phyloP scores from a whole-genome alignment of 2,113 vertebrate genomes.

The Echinops telfairi region DNA sequence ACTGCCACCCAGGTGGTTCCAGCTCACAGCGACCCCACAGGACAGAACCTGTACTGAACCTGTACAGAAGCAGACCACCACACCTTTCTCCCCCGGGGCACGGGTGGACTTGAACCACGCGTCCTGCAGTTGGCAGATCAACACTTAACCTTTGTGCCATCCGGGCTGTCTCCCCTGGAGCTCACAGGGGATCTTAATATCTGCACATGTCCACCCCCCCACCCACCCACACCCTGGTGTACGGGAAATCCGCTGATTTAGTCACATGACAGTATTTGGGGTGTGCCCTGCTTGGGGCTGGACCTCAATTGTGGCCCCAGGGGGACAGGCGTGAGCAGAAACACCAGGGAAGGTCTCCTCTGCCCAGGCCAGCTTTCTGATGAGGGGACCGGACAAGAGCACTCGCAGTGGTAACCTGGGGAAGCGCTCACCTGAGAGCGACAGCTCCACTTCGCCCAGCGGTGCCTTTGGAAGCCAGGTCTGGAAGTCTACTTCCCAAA shows the following conservation, averaged over 20 bases:
- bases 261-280: background rate
- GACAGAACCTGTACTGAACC: too few relatives aligned
- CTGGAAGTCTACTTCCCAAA: background rate
- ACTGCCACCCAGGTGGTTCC: too few relatives aligned
- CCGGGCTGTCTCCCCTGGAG: background rate
- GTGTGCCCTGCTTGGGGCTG: background rate
- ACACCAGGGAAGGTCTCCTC: background rate
- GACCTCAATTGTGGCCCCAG: background rate
- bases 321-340: background rate
- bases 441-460: background rate
- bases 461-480: background rate
- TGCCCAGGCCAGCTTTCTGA: background rate
- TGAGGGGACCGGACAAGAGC: background rate
- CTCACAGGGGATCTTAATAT: background rate
- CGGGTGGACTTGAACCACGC: too few relatives aligned
- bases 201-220: background rate
- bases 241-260: background rate
- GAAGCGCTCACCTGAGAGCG: background rate
- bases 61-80: too few relatives aligned
- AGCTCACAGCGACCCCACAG: too few relatives aligned
- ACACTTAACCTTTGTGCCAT: too few relatives aligned
- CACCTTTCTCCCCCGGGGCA: too few relatives aligned
- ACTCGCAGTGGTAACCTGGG: background rate
- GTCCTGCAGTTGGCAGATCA: too few relatives aligned
- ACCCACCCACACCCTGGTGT: too few relatives aligned